Evolutionary conservation across 1,140 invertebrate species (phyloP), one percentile per base, ranked within the genome.

Genomic region (Caenorhabditis remanei): DNA sequence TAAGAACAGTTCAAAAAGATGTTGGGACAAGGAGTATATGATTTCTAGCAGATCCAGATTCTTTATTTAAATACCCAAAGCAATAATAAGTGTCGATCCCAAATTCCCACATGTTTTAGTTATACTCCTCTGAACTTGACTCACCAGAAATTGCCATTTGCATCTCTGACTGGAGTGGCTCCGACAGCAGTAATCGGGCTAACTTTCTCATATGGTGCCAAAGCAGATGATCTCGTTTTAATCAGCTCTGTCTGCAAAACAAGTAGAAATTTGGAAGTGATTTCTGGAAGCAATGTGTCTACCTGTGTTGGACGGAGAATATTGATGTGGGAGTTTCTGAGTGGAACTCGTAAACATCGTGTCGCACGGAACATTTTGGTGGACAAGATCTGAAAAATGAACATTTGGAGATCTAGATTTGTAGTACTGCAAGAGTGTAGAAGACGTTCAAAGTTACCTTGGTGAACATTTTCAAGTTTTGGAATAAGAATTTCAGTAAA

Each of bases 61-160:
- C 32, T 32, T 32, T 32, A 32, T 32, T 32, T 32, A 32, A 32
- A 32, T 32, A 32, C 32, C 2, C n/a, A n/a, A n/a, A n/a, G n/a
- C n/a, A n/a, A n/a, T n/a, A n/a, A n/a, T n/a, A n/a, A n/a, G n/a
- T n/a, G n/a, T n/a, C n/a, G n/a, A 32, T 32, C 32, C 13, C n/a
- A 6, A 58, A 53, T 53, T 53, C 50, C 9, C 50, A 53, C 24
- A 5, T 79, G 4, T 41, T 79, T 43, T 5, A 24, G 1, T 16
- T 21, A 16, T 41, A 43, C 11, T 24, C 19, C 2, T 4, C 56
- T 40, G 4, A 13, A 50, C 32, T 32, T 32, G 32, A 32, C 46
- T 50, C 21, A 87, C 86, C 86, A 65, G 61, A 32, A 87, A 61
- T 87, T 87, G 53, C 86, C 86, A 55, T 87, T 87, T 5, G 56